Base-by-base conservation (phyloP, 64 coral and sea anemone species). In the Actinia equina region DNA sequence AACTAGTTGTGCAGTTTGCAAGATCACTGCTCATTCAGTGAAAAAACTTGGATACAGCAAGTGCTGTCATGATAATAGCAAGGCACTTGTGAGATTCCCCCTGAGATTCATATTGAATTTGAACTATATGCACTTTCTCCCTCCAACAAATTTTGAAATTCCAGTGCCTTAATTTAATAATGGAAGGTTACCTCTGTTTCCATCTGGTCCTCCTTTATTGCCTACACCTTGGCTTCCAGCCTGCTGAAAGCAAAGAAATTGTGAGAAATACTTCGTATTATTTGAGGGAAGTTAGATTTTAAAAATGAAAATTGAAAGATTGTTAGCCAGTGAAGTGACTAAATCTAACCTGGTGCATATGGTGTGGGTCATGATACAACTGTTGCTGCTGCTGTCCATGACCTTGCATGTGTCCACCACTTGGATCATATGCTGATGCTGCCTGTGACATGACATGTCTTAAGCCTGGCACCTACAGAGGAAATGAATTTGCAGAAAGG, bases 361-460 rank as follows among this genome's bases (percentile, higher is more conserved):
- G 92, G 59, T 93, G 89, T 2, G 84, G 84, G 3, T 91, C 89
- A 82, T 91, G 89, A 52, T 91, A 91, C 54, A 91, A 79, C 58
- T 91, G 89, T 11, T 86, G 67, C 82, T 91, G 89, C 11, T 57
- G 55, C 13, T 57, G 8, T 92, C 89, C 20, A 59, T 82, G 62
- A 30, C 83, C 86, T 37, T 90, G 94, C 91, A 96, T 90, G 54
- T 96, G 94, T 60, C 90, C 89, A 13, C 89, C 83, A 45, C 79
- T 85, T 15, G 94, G 91, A 56, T 96, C 94, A 84, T 92, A 96
- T 17, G 90, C 94, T 52, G 90, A 89, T 16, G 94, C 94, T 59
- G 94, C 94, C 88, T 96, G 94, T 37, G 94, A 96, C 63, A 96
- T 96, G 23, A 96, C 94, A 88, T 96, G 94, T 17, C 94, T 84